These are phyloP conservation scores for Pygmarrhopalites habei DNA, from an alignment of 1,140 invertebrate genomes.

Conservation along the genomic window DNA sequence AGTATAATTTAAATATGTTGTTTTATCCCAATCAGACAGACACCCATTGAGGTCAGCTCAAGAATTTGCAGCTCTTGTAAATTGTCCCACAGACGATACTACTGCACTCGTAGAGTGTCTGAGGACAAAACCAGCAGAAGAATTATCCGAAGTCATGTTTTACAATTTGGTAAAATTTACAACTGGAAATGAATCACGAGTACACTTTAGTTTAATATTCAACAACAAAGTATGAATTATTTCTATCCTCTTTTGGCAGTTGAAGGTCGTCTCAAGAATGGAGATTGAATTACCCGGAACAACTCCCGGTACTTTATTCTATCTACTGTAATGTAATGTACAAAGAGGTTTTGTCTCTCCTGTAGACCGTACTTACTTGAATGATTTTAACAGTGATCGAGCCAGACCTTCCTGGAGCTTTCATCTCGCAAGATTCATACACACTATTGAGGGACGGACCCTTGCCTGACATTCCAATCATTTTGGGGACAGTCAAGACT, in stretches of 20 bases:
- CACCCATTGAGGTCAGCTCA: constrained; percentile 1
- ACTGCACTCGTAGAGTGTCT: constrained; percentile 1
- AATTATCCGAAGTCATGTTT: neutral
- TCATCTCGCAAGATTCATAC: constrained; percentile 7
- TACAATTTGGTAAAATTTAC: neutral
- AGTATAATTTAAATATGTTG: too few relatives aligned
- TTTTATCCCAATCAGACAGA: neutral
- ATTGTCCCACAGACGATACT: neutral
- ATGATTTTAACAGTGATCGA: too few relatives aligned
- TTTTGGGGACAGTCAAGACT: constrained; percentile 1
- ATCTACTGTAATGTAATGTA: too few relatives aligned
- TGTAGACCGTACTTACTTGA: too few relatives aligned
- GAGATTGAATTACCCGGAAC: neutral
- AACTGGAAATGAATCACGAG: too few relatives aligned
- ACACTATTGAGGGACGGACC: constrained; percentile 5
- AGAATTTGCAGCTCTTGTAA: neutral
- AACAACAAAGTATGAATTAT: too few relatives aligned
- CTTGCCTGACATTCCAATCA: constrained; percentile 8
- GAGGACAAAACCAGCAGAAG: neutral
- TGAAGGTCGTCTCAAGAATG: neutral
- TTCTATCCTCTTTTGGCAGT: too few relatives aligned
- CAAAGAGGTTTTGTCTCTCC: too few relatives aligned
- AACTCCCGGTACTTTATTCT: too few relatives aligned
- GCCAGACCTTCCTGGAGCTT: constrained; percentile 22
- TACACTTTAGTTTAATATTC: too few relatives aligned